These are phyloP conservation scores for Coptodon bakossiorum DNA, from an alignment of 2,113 vertebrate species.

Conservation along the genomic window DNA sequence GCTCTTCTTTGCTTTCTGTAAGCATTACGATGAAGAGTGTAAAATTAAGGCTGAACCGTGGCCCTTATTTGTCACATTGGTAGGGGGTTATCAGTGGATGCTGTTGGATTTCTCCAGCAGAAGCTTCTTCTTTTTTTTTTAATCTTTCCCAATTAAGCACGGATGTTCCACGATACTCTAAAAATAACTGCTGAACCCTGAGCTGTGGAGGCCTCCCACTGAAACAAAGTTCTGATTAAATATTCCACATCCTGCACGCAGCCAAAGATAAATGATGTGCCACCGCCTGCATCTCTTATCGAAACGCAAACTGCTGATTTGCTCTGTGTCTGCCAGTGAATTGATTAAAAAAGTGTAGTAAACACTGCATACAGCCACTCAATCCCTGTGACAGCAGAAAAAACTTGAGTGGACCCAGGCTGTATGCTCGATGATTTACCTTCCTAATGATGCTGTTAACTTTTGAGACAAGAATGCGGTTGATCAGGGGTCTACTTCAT, in stretches of 20 bases:
- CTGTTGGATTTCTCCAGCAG: background rate
- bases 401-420: constrained; percentile 7
- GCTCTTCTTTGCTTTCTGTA: background rate
- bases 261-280: constrained; percentile 33
- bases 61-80: background rate
- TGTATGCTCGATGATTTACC: constrained; percentile 6
- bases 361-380: constrained; percentile 27
- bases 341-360: constrained; percentile 29
- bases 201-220: background rate
- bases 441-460: constrained; percentile 38
- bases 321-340: constrained; percentile 1
- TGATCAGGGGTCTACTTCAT: constrained; percentile 10
- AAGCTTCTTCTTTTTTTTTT: background rate
- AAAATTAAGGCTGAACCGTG: background rate
- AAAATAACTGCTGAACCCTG: background rate
- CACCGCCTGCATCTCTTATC: constrained; percentile 16
- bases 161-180: background rate
- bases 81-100: background rate
- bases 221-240: constrained; percentile 16
- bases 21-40: background rate
- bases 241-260: constrained; percentile 2
- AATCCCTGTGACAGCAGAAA: constrained; percentile 20
- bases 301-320: constrained; percentile 24
- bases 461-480: constrained; percentile 22
- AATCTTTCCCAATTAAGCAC: background rate